Evolutionary conservation across 2,888 invertebrate genomes (phyloP), one percentile per base, ranked within the genome.

Genomic region (Caenorhabditis japonica): DNA sequence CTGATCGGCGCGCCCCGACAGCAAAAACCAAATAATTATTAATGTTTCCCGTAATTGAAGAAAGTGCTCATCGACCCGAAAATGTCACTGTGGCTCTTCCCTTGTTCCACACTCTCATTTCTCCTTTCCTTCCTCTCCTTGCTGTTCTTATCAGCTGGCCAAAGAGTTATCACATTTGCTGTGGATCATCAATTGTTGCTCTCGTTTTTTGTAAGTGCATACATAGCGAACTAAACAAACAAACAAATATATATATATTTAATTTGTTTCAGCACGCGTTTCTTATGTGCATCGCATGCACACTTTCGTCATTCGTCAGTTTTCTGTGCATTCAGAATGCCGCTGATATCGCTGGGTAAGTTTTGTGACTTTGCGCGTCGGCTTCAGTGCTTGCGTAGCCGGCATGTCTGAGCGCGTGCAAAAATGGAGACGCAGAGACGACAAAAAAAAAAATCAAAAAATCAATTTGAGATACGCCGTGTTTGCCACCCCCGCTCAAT

Each of bases 401-500:
- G n/a, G n/a, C n/a, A n/a, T n/a, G n/a, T n/a, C n/a, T n/a, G n/a
- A n/a, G n/a, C n/a, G n/a, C n/a, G n/a, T n/a, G n/a, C n/a, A n/a
- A n/a, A n/a, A 3, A 53, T 39, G 4, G 15, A 7, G 23, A 13
- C 13, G n/a, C 10, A 44, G 15, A 19, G 4, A 4, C 36, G 7
- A 17, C n/a, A n/a, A 21, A n/a, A 3, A 7, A 4, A 4, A 10
- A 17, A 33, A 4, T n/a, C n/a, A n/a, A n/a, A n/a, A n/a, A n/a
- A n/a, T n/a, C n/a, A n/a, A 0, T 34, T 64, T 34, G 52, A 73
- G 71, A 33, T 79, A 71, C 43, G 79, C 77, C 7, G 53, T 43
- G 25, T 53, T 76, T 30, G 75, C 75, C n/a, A 64, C 62, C 0
- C 79, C 79, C 3, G 46, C 55, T 1, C 73, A 79, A 53, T 79